These are phyloP conservation scores for Vidua macroura DNA, from an alignment of 2,113 vertebrate species.

Conservation along the genomic window DNA sequence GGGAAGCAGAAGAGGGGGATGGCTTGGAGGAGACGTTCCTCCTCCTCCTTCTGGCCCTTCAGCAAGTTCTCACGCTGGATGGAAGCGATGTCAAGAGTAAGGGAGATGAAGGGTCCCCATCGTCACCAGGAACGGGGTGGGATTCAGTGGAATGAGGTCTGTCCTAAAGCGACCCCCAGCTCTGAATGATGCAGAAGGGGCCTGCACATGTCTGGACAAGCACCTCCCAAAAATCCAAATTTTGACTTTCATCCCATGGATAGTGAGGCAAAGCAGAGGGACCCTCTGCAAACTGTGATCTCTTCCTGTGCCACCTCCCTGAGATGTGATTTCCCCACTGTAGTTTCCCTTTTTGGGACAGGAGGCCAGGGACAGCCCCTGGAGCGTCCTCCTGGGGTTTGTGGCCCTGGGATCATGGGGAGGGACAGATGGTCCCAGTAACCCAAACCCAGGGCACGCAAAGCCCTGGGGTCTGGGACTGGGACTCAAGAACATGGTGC, in stretches of 20 bases:
- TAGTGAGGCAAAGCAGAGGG: not conserved
- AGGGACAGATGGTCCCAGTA: not conserved
- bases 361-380: not conserved
- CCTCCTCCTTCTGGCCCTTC: slow-evolving; percentile 88
- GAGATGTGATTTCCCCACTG: not conserved
- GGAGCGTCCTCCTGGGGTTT: not conserved
- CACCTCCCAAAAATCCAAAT: not conserved
- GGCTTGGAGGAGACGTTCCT: slow-evolving; percentile 86
- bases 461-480: not conserved
- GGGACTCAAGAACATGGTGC: too few relatives aligned
- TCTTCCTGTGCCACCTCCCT: not conserved
- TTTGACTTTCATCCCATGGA: not conserved
- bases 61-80: slow-evolving; percentile 85
- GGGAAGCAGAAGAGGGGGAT: slow-evolving; percentile 97
- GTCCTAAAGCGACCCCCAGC: fast-evolving
- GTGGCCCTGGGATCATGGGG: not conserved
- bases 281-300: not conserved
- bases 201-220: not conserved
- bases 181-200: not conserved
- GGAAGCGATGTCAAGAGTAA: not conserved
- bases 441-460: not conserved
- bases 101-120: not conserved
- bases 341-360: not conserved
- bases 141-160: not conserved
- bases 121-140: not conserved